Evolutionary conservation across 1,140 invertebrate genomes (phyloP).

Genomic region (Philotrypesis tridentata): DNA sequence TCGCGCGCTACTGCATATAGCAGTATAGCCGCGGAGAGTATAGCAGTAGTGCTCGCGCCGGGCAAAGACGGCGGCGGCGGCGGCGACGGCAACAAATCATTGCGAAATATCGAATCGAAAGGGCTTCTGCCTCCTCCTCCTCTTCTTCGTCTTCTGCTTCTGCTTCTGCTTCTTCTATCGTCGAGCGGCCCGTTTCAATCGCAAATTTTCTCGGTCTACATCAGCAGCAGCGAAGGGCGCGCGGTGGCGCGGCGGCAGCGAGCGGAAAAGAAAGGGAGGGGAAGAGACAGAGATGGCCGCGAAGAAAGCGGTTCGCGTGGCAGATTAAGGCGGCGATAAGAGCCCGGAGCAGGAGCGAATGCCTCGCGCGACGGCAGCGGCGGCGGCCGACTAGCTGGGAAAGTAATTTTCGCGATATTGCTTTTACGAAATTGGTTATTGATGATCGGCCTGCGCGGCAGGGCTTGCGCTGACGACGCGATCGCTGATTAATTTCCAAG

Average conservation of each 20-base stretch:
- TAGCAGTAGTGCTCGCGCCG: not conserved
- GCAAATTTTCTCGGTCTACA: conserved; percentile 27
- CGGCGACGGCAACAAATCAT: conserved; percentile 40
- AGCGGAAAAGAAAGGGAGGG: no score
- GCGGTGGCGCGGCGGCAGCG: no score
- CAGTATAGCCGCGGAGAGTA: no score
- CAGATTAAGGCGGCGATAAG: conserved; percentile 33
- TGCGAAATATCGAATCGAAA: conserved; percentile 1
- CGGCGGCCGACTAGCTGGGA: conserved; percentile 20
- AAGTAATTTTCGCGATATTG: conserved; percentile 71
- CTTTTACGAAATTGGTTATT: conserved; percentile 71
- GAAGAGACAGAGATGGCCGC: not conserved
- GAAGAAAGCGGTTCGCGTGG: not conserved
- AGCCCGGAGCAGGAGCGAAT: not conserved
- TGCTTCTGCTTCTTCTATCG: no score
- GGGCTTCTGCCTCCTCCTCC: no score
- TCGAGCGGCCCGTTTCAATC: not conserved
- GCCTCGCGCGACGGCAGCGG: not conserved
- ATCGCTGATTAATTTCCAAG: conserved; percentile 34
- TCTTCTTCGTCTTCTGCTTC: no score
- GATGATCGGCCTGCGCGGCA: conserved; percentile 58
- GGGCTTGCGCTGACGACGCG: conserved; percentile 28
- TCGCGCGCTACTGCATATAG: no score
- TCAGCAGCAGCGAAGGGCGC: not conserved
- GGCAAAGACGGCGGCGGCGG: not conserved